These are phyloP conservation scores for Syndactyla subalaris DNA, from an alignment of 2,797 vertebrate species.

Conservation along the genomic window DNA sequence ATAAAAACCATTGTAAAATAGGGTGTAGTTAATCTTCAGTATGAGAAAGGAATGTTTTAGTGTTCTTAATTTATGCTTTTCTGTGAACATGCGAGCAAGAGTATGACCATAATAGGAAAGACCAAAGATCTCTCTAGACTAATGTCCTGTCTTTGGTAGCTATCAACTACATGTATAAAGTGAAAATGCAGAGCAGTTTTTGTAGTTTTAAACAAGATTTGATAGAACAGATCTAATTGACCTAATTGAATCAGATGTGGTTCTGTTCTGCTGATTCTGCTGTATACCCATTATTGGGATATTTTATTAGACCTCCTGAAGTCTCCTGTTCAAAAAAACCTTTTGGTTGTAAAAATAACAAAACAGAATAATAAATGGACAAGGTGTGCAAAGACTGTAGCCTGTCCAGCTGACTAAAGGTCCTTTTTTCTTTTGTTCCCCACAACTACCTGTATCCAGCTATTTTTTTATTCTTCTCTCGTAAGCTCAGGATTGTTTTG, in stretches of 20 bases:
- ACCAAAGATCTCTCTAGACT: neutral
- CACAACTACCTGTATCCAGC: neutral
- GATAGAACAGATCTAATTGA: neutral
- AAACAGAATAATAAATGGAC: neutral
- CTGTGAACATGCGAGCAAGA: neutral
- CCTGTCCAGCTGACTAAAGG: neutral
- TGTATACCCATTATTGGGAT: neutral
- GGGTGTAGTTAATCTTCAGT: neutral
- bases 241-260: neutral
- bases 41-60: neutral
- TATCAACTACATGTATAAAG: neutral
- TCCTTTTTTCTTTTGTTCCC: neutral
- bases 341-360: neutral
- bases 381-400: neutral
- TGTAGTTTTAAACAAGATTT: neutral
- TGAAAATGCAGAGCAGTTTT: neutral
- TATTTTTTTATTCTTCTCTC: neutral
- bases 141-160: neutral
- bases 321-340: fast-evolving
- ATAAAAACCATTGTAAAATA: neutral
- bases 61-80: neutral
- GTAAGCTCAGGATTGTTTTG: neutral
- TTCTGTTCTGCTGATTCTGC: neutral
- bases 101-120: neutral
- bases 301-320: neutral